Evolutionary conservation across 1,140 invertebrate species (phyloP), one percentile per base, ranked within the genome.

Genomic region (Drosophila watanabei): DNA sequence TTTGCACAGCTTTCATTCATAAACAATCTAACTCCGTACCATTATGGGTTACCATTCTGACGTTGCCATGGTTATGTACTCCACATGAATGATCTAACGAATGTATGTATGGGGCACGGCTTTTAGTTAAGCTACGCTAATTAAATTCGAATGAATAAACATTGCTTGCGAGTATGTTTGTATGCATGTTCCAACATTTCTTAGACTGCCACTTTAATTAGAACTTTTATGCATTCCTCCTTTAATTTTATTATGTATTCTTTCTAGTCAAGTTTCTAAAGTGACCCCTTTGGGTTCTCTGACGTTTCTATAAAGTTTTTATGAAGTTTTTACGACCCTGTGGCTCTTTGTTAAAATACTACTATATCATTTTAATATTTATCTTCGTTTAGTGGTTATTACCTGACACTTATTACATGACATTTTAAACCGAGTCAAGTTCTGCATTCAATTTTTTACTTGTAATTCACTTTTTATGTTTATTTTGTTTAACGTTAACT

Each of bases 71-170:
- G 48, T 35, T 20, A 18, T 46, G 39, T 37, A 24, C 54, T 16
- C 54, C 18, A 57, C 52, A 56, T 24, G 33, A 48, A 32, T 37
- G 48, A 30, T 68, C 13, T 71, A 48, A 30, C 48, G 9, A 28
- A n/a, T 69, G 20, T 32, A 18, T 14, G 18, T 35, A 35, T 18
- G 14, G n/a, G 37, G n/a, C 37, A 16, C 9, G 33, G 68, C 68
- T 48, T 71, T 71, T 69, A 71, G 68, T 69, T 69, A 54, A 35
- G 49, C 13, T n/a, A 52, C 28, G 64, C 63, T 71, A 71, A 71
- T 69, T 69, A 71, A 71, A 71, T 57, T 69, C 49, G 18, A 71
- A 57, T 33, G 66, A 71, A 71, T 71, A 56, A 69, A 41, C 49
- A 65, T 51, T 13, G 46, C 58, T 7, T 18, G 35, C 8, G 30